phyloP scores from a whole-genome alignment of 1,140 invertebrate genomes.

The Drosophila bocqueti region DNA sequence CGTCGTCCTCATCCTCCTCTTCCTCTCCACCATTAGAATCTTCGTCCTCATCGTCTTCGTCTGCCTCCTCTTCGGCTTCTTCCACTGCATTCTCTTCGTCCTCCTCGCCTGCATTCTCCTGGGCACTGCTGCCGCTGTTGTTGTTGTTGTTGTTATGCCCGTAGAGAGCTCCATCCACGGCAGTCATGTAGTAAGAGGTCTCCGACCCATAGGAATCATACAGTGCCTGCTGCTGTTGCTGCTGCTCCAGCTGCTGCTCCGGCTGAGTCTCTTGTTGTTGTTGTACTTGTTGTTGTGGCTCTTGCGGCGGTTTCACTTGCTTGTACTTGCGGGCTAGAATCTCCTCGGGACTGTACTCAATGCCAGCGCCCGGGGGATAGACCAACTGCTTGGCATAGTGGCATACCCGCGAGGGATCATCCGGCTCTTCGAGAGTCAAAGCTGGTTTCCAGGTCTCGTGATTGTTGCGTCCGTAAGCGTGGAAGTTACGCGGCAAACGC shows the following conservation, averaged over 20 bases:
- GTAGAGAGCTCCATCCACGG: conserved; percentile 56
- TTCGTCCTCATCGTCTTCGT: conserved; percentile 33
- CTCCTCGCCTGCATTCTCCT: conserved; percentile 28
- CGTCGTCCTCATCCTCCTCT: conserved; percentile 47
- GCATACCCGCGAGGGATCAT: conserved; percentile 76
- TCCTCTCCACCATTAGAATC: conserved; percentile 42
- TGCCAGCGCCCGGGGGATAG: conserved; percentile 65
- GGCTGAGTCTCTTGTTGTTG: neutral
- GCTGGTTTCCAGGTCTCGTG: conserved; percentile 84
- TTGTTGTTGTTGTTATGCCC: conserved; percentile 45
- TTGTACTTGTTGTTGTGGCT: conserved; percentile 32
- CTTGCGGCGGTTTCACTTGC: conserved; percentile 22
- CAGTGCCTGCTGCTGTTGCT: conserved; percentile 47
- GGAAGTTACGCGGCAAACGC: conserved; percentile 74
- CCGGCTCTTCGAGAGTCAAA: conserved; percentile 79
- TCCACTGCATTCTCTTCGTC: conserved; percentile 44
- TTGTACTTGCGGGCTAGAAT: conserved; percentile 66
- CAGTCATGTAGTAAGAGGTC: conserved; percentile 66
- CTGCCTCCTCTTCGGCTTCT: conserved; percentile 34
- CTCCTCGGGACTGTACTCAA: conserved; percentile 84
- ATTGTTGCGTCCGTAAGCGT: conserved; percentile 75
- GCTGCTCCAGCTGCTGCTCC: conserved; percentile 46
- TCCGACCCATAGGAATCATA: conserved; percentile 62
- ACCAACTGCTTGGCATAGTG: conserved; percentile 79
- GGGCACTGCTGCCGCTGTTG: conserved; percentile 17